Evolutionary conservation across 2,113 vertebrate genomes (phyloP).

Genomic region (Leptobrachium leishanense): DNA sequence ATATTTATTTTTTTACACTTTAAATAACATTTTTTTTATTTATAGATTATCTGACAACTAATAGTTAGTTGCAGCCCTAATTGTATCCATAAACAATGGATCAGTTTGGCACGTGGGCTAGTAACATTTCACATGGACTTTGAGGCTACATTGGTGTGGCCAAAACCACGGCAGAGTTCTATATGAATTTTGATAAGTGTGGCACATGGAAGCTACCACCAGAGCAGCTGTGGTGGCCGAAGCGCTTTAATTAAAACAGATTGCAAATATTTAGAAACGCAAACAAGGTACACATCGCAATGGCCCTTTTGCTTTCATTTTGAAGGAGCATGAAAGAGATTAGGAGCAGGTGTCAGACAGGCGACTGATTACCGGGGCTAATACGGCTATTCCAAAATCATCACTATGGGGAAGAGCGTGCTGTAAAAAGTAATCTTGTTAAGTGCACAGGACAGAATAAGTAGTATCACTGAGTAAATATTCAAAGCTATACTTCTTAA

Average conservation of each 20-base stretch:
- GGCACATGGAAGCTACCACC: background rate
- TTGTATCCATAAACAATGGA: no score
- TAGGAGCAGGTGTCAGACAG: constrained; percentile 13
- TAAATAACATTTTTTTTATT: no score
- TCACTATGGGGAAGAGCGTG: background rate
- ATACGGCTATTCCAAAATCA: constrained; percentile 14
- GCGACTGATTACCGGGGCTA: constrained; percentile 12
- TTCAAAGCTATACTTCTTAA: constrained; percentile 43
- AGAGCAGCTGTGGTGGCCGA: background rate
- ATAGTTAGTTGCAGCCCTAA: no score
- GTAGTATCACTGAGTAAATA: constrained; percentile 31
- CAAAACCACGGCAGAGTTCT: no score
- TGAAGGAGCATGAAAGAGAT: background rate
- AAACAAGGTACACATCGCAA: background rate
- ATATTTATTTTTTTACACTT: no score
- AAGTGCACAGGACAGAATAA: constrained; percentile 24
- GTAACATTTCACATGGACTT: no score
- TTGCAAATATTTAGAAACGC: background rate
- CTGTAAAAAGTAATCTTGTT: constrained; percentile 30
- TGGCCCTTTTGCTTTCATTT: constrained; percentile 1
- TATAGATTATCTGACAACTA: no score
- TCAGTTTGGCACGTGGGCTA: no score
- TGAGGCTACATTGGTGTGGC: no score
- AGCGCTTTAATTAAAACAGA: constrained; percentile 6
- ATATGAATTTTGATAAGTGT: background rate